A percentile compares a stretch with the other conserved stretches of the same genome.
phyloP scores from a whole-genome alignment of 2,113 vertebrate genomes.

The Zapornia atra region DNA sequence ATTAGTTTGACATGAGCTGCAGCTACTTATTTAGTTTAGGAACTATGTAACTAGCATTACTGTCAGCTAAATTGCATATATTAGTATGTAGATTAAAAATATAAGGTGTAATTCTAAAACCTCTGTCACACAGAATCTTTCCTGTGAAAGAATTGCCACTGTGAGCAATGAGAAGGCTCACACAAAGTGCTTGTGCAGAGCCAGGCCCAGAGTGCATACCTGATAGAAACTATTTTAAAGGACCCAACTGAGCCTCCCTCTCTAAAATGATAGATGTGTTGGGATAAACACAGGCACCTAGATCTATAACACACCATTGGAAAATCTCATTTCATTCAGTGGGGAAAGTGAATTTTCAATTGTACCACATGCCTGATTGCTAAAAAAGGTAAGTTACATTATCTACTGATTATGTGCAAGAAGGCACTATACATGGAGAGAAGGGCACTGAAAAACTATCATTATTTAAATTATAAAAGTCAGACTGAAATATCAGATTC shows the following conservation, averaged over 20 bases:
- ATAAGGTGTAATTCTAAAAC: background rate
- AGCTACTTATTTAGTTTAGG: constrained; percentile 40
- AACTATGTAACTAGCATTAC: background rate
- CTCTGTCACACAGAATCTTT: background rate
- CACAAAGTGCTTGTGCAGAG: background rate
- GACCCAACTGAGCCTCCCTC: background rate
- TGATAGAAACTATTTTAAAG: constrained; percentile 6
- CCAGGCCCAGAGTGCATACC: rapidly evolving
- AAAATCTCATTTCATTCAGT: constrained; percentile 42
- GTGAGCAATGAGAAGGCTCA: background rate
- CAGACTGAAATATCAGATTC: constrained; percentile 9
- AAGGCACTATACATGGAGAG: background rate
- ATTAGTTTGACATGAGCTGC: constrained; percentile 17
- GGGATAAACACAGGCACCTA: constrained; percentile 40
- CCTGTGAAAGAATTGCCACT: background rate
- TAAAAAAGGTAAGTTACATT: constrained; percentile 18
- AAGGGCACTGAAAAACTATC: constrained; percentile 15
- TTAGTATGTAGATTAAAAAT: constrained; percentile 47
- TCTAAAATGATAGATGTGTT: constrained; percentile 18
- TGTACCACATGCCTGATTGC: background rate
- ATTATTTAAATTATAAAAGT: constrained; percentile 43
- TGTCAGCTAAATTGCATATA: background rate
- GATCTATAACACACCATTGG: background rate
- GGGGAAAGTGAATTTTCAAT: background rate
- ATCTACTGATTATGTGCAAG: constrained; percentile 32